A percentile compares a stretch with the other conserved stretches of the same genome.
phyloP scores from a whole-genome alignment of 2,113 vertebrate genomes.

The Gobius niger region DNA sequence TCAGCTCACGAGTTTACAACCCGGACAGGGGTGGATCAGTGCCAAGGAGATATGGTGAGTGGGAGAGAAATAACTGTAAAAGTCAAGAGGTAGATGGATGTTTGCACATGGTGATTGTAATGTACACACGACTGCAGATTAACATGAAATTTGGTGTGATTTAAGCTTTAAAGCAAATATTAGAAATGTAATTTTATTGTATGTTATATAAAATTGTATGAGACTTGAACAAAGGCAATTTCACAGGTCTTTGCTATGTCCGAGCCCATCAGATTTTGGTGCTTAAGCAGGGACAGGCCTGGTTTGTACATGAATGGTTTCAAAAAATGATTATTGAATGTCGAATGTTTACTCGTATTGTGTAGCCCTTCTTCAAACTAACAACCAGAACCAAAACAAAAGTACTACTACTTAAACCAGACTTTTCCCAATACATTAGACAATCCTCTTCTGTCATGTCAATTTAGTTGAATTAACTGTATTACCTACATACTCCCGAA shows the following conservation, averaged over 20 bases:
- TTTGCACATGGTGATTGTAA: conserved; percentile 15
- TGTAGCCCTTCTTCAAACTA: not conserved
- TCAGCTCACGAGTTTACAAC: conserved; percentile 56
- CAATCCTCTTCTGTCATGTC: not conserved
- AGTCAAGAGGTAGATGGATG: conserved; percentile 41
- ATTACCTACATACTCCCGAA: not conserved
- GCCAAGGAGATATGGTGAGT: conserved; percentile 49
- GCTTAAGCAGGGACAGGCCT: no score
- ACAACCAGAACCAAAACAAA: no score
- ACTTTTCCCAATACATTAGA: no score
- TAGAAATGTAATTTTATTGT: not conserved
- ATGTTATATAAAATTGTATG: not conserved
- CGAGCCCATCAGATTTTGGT: no score
- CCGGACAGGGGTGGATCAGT: conserved; percentile 38
- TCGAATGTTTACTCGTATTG: not conserved
- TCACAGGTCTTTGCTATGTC: no score
- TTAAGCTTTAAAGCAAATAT: not conserved
- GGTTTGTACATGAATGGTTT: no score
- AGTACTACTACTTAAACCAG: no score
- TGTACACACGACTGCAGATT: not conserved
- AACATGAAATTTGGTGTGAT: conserved; percentile 1
- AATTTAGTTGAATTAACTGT: conserved; percentile 20
- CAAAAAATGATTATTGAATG: no score
- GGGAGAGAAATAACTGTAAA: conserved; percentile 40
- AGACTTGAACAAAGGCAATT: no score